A percentile compares a stretch with the other conserved stretches of the same genome.
phyloP scores from a whole-genome alignment of 2,113 vertebrate species.

The Oncorhynchus mykiss region DNA sequence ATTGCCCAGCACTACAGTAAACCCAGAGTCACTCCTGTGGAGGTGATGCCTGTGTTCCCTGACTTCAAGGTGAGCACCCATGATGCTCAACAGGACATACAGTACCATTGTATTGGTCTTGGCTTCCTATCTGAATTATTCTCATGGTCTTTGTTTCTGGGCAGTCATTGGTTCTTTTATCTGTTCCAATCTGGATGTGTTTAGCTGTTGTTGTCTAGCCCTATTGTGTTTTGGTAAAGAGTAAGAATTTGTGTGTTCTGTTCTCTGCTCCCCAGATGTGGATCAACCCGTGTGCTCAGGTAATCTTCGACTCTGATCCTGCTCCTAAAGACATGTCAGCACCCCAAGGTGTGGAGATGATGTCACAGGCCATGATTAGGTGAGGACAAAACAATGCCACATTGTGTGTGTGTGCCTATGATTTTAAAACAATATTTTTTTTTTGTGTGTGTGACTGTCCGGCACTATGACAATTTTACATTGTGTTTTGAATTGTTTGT shows the following conservation, averaged over 20 bases:
- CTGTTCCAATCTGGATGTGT: background rate
- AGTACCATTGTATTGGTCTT: background rate
- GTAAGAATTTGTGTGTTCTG: background rate
- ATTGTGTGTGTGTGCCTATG: background rate
- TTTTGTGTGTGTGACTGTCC: background rate
- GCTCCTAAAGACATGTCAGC: conserved; percentile 87
- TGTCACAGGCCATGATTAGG: conserved; percentile 98
- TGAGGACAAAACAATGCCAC: conserved; percentile 33
- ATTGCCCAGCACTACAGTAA: conserved; percentile 91
- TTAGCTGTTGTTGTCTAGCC: background rate
- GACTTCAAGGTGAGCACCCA: conserved; percentile 85
- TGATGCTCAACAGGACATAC: background rate
- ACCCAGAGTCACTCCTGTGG: conserved; percentile 88
- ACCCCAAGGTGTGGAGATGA: conserved; percentile 85
- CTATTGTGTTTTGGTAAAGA: background rate
- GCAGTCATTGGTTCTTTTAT: background rate
- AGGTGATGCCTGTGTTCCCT: conserved; percentile 88
- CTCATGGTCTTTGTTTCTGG: background rate
- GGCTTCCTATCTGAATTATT: background rate
- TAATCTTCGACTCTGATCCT: conserved; percentile 94
- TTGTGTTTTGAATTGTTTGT: background rate
- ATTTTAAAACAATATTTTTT: background rate
- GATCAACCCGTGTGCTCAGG: conserved; percentile 95
- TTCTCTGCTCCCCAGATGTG: conserved; percentile 81
- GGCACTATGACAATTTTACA: background rate